Conservation (phyloP, 1,140 invertebrate species). For the Elysia chlorotica region DNA sequence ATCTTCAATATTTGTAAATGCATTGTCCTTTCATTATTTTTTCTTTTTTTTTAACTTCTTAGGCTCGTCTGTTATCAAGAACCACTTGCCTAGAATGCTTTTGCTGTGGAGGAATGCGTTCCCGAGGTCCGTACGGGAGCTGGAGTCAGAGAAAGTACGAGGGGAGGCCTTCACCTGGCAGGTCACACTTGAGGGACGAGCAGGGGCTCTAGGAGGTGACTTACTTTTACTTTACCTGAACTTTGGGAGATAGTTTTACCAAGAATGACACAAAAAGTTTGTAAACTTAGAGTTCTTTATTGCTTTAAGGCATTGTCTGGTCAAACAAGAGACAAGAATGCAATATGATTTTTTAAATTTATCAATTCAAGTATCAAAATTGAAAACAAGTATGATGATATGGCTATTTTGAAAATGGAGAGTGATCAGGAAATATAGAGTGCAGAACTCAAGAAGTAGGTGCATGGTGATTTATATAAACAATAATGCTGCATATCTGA, state of each 20-base stretch:
- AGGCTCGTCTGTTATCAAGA: constrained; percentile 82
- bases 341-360: too few species aligned
- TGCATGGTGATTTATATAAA: too few species aligned
- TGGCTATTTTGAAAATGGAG: too few species aligned
- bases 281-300: too few species aligned
- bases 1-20: background rate
- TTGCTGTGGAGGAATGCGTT: constrained; percentile 98
- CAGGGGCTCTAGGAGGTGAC: constrained; percentile 83
- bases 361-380: too few species aligned
- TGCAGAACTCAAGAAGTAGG: too few species aligned
- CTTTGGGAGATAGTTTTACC: background rate
- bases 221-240: background rate
- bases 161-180: constrained; percentile 99
- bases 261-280: too few species aligned
- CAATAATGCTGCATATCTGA: too few species aligned
- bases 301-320: too few species aligned
- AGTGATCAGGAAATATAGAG: too few species aligned
- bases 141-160: constrained; percentile 94
- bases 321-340: too few species aligned
- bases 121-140: constrained; percentile 84
- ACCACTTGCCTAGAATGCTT: constrained; percentile 80
- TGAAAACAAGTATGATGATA: too few species aligned
- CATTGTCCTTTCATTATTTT: background rate
- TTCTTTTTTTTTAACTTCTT: constrained; percentile 12
- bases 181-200: constrained; percentile 93